A percentile compares a stretch with the other conserved stretches of the same genome.
These are phyloP conservation scores for Ctenomys sociabilis DNA, from an alignment of 2,113 vertebrate species.

Conservation along the genomic window DNA sequence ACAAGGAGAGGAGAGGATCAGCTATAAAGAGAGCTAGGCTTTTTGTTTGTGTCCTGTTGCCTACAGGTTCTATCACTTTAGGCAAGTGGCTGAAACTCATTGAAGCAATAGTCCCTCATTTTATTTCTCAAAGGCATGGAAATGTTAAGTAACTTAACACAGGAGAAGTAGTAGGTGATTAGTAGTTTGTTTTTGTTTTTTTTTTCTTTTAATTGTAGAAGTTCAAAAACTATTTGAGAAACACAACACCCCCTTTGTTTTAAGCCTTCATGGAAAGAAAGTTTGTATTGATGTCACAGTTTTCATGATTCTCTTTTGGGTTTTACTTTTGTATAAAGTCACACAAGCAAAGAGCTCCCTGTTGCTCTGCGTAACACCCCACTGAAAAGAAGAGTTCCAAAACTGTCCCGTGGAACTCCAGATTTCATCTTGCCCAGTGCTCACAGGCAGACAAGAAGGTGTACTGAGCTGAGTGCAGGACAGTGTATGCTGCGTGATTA, in stretches of 20 bases:
- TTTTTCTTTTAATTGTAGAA: neutral
- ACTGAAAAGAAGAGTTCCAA: neutral
- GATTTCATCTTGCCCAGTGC: neutral
- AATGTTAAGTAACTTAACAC: neutral
- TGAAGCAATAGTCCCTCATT: neutral
- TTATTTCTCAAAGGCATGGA: neutral
- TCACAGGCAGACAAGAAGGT: neutral
- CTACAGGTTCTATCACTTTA: neutral
- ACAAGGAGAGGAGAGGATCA: neutral
- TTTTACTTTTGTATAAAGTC: neutral
- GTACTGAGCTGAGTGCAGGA: neutral
- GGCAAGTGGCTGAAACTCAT: neutral
- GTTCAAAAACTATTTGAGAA: neutral
- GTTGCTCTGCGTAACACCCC: neutral
- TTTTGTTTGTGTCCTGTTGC: neutral
- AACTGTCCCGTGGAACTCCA: neutral
- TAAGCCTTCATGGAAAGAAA: neutral
- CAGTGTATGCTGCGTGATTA: accelerated
- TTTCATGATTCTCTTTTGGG: neutral
- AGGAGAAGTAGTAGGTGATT: neutral
- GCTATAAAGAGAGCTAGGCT: neutral
- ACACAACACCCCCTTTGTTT: neutral
- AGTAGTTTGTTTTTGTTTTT: neutral
- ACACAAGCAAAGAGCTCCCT: neutral
- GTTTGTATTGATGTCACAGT: neutral